A percentile compares a stretch with the other conserved stretches of the same genome.
phyloP scores from a whole-genome alignment of 2,113 vertebrate genomes.

The Neoarius graeffei region DNA sequence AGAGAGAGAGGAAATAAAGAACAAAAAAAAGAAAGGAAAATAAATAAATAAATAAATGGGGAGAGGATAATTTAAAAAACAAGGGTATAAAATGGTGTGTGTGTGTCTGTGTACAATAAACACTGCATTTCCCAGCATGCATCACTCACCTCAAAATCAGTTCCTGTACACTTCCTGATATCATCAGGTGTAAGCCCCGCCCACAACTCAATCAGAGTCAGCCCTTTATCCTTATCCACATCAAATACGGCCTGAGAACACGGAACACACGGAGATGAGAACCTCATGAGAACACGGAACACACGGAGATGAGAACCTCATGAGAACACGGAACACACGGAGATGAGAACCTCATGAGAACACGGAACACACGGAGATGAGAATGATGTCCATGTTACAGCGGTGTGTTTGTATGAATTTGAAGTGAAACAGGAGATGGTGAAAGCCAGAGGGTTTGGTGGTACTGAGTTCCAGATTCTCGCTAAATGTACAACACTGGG shows the following conservation, averaged over 20 bases:
- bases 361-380: too few relatives aligned
- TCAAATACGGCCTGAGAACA: constrained; percentile 88
- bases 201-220: constrained; percentile 91
- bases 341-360: neutral
- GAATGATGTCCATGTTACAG: too few relatives aligned
- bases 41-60: too few relatives aligned
- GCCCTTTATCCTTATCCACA: constrained; percentile 86
- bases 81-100: neutral
- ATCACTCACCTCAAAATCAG: constrained; percentile 83
- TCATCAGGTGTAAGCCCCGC: constrained; percentile 89
- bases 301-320: neutral
- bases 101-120: neutral
- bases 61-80: neutral
- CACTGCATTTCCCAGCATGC: constrained; percentile 7
- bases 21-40: too few relatives aligned
- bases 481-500: too few relatives aligned
- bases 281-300: too few relatives aligned
- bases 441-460: too few relatives aligned
- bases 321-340: too few relatives aligned
- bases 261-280: neutral
- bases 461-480: too few relatives aligned
- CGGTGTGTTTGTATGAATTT: too few relatives aligned
- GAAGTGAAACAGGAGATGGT: too few relatives aligned
- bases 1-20: too few relatives aligned
- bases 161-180: constrained; percentile 88